A percentile compares a stretch with the other conserved stretches of the same genome.
phyloP scores from a whole-genome alignment of 2,797 vertebrate genomes.

The Lagodon rhomboides region DNA sequence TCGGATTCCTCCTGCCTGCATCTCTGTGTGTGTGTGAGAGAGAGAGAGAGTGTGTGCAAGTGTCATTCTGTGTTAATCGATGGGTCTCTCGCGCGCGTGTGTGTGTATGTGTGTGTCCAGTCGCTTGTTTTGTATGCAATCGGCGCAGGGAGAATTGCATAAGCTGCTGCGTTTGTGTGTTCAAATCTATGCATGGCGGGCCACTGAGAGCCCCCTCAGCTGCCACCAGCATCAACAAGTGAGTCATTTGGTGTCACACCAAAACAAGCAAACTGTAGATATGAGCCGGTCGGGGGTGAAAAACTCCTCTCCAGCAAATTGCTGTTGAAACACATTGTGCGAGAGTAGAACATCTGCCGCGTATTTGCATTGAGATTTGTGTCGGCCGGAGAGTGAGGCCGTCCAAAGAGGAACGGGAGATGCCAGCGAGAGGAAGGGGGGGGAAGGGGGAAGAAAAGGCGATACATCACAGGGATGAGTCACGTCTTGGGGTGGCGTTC shows the following conservation, averaged over 20 bases:
- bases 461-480: conserved; percentile 82
- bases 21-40: conserved; percentile 4
- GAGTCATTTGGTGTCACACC: conserved; percentile 55
- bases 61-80: conserved; percentile 50
- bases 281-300: conserved; percentile 19
- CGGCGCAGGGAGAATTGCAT: conserved; percentile 18
- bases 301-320: conserved; percentile 23
- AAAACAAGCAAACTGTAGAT: conserved; percentile 41
- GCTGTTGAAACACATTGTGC: conserved; percentile 12
- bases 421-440: conserved; percentile 12
- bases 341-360: conserved; percentile 16
- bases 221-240: conserved; percentile 56
- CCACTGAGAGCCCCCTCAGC: conserved; percentile 36
- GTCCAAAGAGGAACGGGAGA: conserved; percentile 8
- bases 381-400: not conserved
- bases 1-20: conserved; percentile 50
- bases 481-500: conserved; percentile 77
- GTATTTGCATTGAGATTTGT: conserved; percentile 18
- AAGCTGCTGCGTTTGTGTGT: conserved; percentile 22
- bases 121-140: conserved; percentile 18
- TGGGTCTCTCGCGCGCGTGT: conserved; percentile 31
- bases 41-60: conserved; percentile 23
- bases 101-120: conserved; percentile 14
- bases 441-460: conserved; percentile 24
- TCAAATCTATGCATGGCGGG: conserved; percentile 26